phyloP scores from a whole-genome alignment of 2,888 invertebrate species.

The Watsonalla cultraria region DNA sequence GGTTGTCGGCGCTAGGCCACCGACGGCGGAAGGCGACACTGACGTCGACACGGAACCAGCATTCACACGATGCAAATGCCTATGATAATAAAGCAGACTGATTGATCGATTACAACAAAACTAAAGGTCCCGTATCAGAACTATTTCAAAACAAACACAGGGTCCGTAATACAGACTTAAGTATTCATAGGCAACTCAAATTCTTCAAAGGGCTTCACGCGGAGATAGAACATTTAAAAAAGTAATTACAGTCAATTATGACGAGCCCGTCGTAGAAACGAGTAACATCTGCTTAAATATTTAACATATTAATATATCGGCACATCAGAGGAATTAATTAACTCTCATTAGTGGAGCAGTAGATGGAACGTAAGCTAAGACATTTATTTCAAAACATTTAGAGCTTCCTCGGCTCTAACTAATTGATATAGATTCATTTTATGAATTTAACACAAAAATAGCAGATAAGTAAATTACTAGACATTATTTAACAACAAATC shows the following conservation, averaged over 20 bases:
- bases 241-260: conserved; percentile 48
- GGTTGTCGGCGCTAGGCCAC: conserved; percentile 23
- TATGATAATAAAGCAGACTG: conserved; percentile 21
- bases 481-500: conserved; percentile 1
- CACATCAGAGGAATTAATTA: conserved; percentile 49
- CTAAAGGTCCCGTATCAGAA: conserved; percentile 9
- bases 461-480: background rate
- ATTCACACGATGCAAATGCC: conserved; percentile 38
- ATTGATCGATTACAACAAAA: conserved; percentile 27
- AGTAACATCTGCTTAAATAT: conserved; percentile 29
- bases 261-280: conserved; percentile 26
- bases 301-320: conserved; percentile 39
- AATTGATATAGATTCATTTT: background rate
- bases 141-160: background rate
- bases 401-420: background rate
- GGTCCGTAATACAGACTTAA: conserved; percentile 6
- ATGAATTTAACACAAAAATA: background rate
- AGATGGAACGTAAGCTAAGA: conserved; percentile 15
- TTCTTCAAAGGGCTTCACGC: conserved; percentile 26
- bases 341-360: conserved; percentile 45
- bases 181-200: conserved; percentile 24
- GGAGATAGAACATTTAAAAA: conserved; percentile 28
- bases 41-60: conserved; percentile 41
- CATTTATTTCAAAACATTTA: conserved; percentile 25
- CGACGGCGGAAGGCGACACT: conserved; percentile 39